Base-by-base conservation (phyloP, 1,140 invertebrate genomes). In the Gryon sp. region DNA sequence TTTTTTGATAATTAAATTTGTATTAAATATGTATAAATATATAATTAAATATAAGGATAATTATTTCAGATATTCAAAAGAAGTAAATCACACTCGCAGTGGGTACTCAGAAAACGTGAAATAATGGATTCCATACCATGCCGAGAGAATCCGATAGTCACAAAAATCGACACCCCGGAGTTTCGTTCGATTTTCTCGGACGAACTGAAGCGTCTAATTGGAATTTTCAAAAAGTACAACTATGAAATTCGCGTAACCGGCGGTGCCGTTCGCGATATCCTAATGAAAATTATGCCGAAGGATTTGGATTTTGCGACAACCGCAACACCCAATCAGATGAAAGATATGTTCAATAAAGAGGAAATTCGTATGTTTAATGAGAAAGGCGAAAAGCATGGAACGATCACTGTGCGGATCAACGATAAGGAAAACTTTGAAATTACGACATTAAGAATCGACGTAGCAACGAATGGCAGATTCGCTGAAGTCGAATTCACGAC, bases 221-320 rank as follows among this genome's bases (percentile, higher is more conserved):
- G 89, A 8, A 48, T 98, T 12, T 99, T 99, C 84, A 90, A 93
- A 32, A 94, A 94, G 81, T 91, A 97, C 86, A 90, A 94, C 30
- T 94, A 94, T 91, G 95, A 98, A 89, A 88, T 99, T 48, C 89
- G 98, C 72, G 94, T 99, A 59, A 98, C 97, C 36, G 98, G 98
- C 46, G 98, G 98, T 11, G 97, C 98, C 19, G 98, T 97, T 2
- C 92, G 98, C 55, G 99, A 99, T 90, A 89, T 99, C n/a, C 82
- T 99, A n/a, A 93, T 95, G 91, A 92, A 93, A 2, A 93, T 92
- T 45, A 86, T 89, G 32, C 98, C 98, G 1, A 93, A 94, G 82
- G 99, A 99, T 90, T 88, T 99, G 22, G 99, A 99, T 88, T 99
- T 99, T 90, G 99, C 99, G 1, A 99, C 98, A 5, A 95, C 94